Evolutionary conservation across 1,140 invertebrate species (phyloP).

Genomic region (Micrasema longulum): DNA sequence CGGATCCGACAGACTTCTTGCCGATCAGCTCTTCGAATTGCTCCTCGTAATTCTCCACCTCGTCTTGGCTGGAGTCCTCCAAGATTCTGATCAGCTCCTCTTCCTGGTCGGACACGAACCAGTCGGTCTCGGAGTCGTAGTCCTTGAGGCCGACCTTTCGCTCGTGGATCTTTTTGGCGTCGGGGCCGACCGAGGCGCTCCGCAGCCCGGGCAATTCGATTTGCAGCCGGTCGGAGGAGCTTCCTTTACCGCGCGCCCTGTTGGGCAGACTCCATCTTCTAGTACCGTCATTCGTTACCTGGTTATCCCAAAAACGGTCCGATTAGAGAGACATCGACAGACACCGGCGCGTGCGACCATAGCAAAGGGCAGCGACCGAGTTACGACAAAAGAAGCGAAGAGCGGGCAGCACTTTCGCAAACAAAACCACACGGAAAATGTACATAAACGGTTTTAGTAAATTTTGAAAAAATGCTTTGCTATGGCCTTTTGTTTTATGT

Average conservation of each 20-base stretch:
- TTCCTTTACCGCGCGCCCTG: background rate
- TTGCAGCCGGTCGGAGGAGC: slow-evolving; percentile 16
- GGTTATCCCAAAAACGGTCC: slow-evolving; percentile 38
- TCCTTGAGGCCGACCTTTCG: slow-evolving; percentile 56
- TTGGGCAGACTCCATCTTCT: slow-evolving; percentile 65
- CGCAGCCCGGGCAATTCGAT: slow-evolving; percentile 26
- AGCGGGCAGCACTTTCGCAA: background rate
- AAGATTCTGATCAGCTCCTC: slow-evolving; percentile 79
- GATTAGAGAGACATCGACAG: slow-evolving; percentile 28
- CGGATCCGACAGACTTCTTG: slow-evolving; percentile 44
- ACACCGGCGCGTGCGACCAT: slow-evolving; percentile 4
- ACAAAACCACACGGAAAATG: slow-evolving; percentile 23
- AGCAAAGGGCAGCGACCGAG: slow-evolving; percentile 15
- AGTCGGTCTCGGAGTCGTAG: slow-evolving; percentile 77
- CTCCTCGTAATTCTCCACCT: slow-evolving; percentile 53
- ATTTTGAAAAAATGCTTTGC: slow-evolving; percentile 31
- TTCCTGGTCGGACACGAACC: slow-evolving; percentile 84
- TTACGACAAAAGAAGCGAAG: background rate
- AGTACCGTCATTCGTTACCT: slow-evolving; percentile 59
- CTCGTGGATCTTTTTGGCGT: slow-evolving; percentile 43
- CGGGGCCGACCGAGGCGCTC: slow-evolving; percentile 47
- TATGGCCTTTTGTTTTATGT: slow-evolving; percentile 17
- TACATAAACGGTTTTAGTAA: slow-evolving; percentile 13
- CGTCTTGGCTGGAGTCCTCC: slow-evolving; percentile 67
- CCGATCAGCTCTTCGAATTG: slow-evolving; percentile 56